Evolutionary conservation across 2,113 vertebrate genomes (phyloP).

Genomic region (Ibidorhyncha struthersii): DNA sequence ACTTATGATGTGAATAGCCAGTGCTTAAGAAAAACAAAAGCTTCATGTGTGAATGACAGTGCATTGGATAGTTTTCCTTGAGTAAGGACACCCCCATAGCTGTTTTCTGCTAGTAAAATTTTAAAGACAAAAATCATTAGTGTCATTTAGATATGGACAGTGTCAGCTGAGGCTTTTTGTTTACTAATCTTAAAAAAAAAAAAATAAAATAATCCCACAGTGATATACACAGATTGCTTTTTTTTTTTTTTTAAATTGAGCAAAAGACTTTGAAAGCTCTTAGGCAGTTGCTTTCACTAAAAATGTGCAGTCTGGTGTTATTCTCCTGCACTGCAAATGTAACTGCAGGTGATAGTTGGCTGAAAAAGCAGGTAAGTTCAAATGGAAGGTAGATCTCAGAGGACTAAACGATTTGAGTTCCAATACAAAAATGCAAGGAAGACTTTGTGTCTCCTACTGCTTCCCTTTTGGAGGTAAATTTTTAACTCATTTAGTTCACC

Average conservation of each 20-base stretch:
- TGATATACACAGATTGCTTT: neutral
- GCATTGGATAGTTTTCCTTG: constrained; percentile 19
- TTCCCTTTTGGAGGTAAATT: neutral
- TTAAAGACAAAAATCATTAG: neutral
- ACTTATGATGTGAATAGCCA: constrained; percentile 44
- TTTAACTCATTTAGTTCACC: neutral
- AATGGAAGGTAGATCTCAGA: neutral
- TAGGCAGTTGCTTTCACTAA: neutral
- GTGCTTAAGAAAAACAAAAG: constrained; percentile 59
- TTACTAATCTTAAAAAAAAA: no score
- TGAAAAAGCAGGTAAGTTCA: constrained; percentile 50
- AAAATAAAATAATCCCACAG: neutral
- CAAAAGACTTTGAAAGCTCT: neutral
- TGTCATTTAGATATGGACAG: neutral
- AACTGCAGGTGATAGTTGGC: neutral
- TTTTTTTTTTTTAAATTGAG: neutral
- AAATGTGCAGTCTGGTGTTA: neutral
- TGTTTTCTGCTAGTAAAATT: neutral
- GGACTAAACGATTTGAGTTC: neutral
- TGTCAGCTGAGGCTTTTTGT: neutral
- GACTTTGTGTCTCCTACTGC: neutral
- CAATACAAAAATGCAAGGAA: neutral
- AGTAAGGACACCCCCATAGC: neutral
- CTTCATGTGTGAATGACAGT: constrained; percentile 39
- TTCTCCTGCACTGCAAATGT: neutral